Percentiles rank a stretch among this genome's conserved stretches.
phyloP scores from a whole-genome alignment of 2,888 invertebrate species.

The Aspidiotus destructor region DNA sequence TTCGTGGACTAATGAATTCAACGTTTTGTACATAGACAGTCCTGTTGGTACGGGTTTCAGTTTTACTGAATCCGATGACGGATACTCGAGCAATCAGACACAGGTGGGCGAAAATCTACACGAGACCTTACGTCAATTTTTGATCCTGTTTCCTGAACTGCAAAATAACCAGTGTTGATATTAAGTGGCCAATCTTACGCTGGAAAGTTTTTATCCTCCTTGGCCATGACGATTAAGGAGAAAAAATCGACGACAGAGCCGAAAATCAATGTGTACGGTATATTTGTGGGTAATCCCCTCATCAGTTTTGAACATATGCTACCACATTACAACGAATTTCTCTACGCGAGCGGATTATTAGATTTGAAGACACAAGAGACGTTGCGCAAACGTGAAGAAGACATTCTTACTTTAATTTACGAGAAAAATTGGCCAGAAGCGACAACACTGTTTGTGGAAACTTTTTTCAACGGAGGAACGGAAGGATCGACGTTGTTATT shows the following conservation, averaged over 20 bases:
- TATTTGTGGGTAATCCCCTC: constrained; percentile 49
- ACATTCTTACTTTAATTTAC: constrained; percentile 38
- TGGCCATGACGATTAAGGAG: constrained; percentile 48
- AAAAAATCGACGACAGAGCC: constrained; percentile 43
- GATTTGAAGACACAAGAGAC: constrained; percentile 37
- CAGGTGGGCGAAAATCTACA: constrained; percentile 51
- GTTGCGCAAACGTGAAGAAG: constrained; percentile 38
- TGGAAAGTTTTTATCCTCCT: constrained; percentile 48
- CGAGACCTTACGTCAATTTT: constrained; percentile 50
- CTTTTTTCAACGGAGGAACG: constrained; percentile 29
- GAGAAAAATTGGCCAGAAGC: constrained; percentile 39
- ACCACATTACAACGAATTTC: constrained; percentile 45
- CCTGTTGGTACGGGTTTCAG: background rate
- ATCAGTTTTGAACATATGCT: constrained; percentile 48
- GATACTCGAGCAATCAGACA: constrained; percentile 45
- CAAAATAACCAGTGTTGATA: constrained; percentile 49
- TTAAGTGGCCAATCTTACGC: constrained; percentile 56
- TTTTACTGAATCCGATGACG: background rate
- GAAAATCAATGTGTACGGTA: constrained; percentile 45
- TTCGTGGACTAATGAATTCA: background rate
- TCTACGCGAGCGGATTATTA: constrained; percentile 48
- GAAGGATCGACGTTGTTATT: constrained; percentile 18
- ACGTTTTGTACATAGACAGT: background rate
- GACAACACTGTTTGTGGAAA: constrained; percentile 39
- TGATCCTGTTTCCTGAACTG: constrained; percentile 49